A percentile compares a stretch with the other conserved stretches of the same genome.
phyloP scores from a whole-genome alignment of 2,888 invertebrate genomes.

The Drosophila stalkeri region DNA sequence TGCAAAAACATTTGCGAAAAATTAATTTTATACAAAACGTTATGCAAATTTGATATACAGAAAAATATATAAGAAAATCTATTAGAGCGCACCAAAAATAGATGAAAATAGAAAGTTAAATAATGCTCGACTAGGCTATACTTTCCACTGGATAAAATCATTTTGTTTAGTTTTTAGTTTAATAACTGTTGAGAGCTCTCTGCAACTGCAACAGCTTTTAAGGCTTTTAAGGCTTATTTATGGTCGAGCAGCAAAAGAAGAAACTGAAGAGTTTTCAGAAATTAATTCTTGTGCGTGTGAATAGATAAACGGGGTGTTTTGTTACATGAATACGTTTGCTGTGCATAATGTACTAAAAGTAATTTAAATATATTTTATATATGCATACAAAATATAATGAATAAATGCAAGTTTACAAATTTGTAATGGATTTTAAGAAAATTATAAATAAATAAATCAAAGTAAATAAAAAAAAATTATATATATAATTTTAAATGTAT shows the following conservation, averaged over 20 bases:
- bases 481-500: too few species aligned
- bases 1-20: slow-evolving; percentile 75
- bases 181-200: neutral
- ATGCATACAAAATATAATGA: too few species aligned
- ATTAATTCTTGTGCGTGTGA: neutral
- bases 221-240: neutral
- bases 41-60: slow-evolving; percentile 59
- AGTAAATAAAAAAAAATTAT: too few species aligned
- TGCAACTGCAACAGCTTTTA: neutral
- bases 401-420: too few species aligned
- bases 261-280: neutral
- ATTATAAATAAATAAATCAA: too few species aligned
- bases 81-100: slow-evolving; percentile 53
- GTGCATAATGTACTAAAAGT: neutral
- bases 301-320: neutral
- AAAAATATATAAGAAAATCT: slow-evolving; percentile 60
- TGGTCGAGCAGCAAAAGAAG: neutral
- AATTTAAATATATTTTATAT: neutral
- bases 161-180: neutral
- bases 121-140: slow-evolving; percentile 26
- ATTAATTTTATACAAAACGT: slow-evolving; percentile 72
- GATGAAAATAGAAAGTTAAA: slow-evolving; percentile 14
- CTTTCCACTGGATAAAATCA: slow-evolving; percentile 3
- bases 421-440: too few species aligned
- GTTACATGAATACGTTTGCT: neutral